A percentile compares a stretch with the other conserved stretches of the same genome.
Conservation (phyloP, 2,888 invertebrate genomes). For the Pseudoips prasinana region DNA sequence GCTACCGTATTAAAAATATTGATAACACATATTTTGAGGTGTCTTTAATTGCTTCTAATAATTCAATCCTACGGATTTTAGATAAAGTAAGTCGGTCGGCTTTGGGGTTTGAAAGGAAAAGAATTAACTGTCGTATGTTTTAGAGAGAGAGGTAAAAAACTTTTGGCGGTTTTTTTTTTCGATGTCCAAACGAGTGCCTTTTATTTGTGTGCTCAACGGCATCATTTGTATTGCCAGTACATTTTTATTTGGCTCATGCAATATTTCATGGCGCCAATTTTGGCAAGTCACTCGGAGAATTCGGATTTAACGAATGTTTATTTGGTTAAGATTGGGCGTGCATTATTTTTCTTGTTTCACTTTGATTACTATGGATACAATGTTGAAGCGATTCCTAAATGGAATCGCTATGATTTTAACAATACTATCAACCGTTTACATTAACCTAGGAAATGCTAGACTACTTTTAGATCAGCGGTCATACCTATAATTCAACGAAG, state of each 20-base stretch:
- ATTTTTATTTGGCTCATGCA: constrained; percentile 10
- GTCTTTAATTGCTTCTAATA: constrained; percentile 74
- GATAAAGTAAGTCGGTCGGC: constrained; percentile 58
- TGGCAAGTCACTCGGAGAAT: neutral
- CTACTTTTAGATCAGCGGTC: no score
- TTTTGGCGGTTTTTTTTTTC: constrained; percentile 5
- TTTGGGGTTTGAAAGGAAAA: constrained; percentile 45
- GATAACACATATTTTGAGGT: constrained; percentile 73
- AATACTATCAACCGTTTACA: no score
- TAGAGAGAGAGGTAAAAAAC: neutral
- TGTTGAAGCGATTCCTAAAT: no score
- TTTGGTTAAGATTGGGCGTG: no score
- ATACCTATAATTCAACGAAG: no score
- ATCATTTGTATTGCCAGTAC: constrained; percentile 17
- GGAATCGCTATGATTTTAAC: no score
- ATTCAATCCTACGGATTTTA: constrained; percentile 68
- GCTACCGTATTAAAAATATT: constrained; percentile 80
- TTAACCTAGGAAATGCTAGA: no score
- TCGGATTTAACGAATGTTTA: no score
- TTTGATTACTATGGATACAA: no score
- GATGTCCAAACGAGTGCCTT: constrained; percentile 50
- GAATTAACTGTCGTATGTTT: constrained; percentile 52
- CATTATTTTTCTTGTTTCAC: no score
- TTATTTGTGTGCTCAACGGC: constrained; percentile 41
- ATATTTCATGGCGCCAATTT: neutral